A percentile compares a stretch with the other conserved stretches of the same genome.
phyloP scores from a whole-genome alignment of 2,888 invertebrate species.

The Limnephilus rhombicus region DNA sequence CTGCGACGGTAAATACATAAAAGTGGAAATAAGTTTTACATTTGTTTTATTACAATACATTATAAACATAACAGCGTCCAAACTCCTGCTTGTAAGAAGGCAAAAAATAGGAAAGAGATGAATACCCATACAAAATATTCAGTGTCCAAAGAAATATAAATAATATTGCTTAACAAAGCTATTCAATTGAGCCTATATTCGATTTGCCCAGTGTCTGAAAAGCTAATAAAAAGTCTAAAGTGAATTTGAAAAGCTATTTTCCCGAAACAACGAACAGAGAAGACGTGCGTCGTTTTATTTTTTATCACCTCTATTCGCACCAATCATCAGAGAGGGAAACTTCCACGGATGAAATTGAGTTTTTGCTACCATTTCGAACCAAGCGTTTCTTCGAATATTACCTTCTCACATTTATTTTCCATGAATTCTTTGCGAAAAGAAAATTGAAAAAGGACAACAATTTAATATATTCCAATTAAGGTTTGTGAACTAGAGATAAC shows the following conservation, averaged over 20 bases:
- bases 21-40: too few relatives aligned
- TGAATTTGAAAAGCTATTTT: constrained; percentile 45
- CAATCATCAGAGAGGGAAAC: constrained; percentile 27
- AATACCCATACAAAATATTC: background rate
- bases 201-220: constrained; percentile 27
- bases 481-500: background rate
- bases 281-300: constrained; percentile 39
- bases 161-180: background rate
- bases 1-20: too few relatives aligned
- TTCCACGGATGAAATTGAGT: constrained; percentile 19
- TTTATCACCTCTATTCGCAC: constrained; percentile 40
- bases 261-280: constrained; percentile 27
- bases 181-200: constrained; percentile 7
- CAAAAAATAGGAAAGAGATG: background rate
- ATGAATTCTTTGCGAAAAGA: background rate
- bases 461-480: background rate
- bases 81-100: too few relatives aligned
- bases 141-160: background rate
- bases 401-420: background rate
- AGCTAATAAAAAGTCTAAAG: constrained; percentile 38
- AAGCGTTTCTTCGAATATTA: background rate
- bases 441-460: background rate
- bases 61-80: background rate
- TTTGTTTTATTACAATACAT: too few relatives aligned
- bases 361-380: constrained; percentile 18